Conservation (phyloP, 2,888 invertebrate species). For the Calameuta filiformis region DNA sequence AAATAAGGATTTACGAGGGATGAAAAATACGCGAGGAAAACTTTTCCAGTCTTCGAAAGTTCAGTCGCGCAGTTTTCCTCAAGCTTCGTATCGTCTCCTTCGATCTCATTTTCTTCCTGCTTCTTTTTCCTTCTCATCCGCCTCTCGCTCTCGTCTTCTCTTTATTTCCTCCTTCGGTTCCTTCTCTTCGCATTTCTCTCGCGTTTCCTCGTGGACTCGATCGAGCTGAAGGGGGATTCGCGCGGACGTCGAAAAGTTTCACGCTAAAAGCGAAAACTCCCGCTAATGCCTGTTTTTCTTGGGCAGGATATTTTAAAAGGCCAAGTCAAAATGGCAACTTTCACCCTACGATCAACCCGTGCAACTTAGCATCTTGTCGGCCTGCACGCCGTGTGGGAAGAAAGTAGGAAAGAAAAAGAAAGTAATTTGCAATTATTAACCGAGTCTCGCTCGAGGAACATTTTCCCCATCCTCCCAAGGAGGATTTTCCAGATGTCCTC, state of each 20-base stretch:
- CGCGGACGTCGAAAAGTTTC: slow-evolving; percentile 56
- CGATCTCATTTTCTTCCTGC: slow-evolving; percentile 11
- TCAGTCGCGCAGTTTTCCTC: slow-evolving; percentile 12
- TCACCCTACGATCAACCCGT: slow-evolving; percentile 15
- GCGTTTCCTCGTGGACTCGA: slow-evolving; percentile 22
- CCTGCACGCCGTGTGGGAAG: slow-evolving; percentile 31
- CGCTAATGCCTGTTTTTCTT: slow-evolving; percentile 67
- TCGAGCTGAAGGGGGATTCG: slow-evolving; percentile 39
- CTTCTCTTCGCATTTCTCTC: slow-evolving; percentile 22
- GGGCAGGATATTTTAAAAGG: slow-evolving; percentile 62
- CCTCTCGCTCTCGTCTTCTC: slow-evolving; percentile 15
- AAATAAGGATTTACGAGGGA: slow-evolving; percentile 66
- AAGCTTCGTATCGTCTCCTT: slow-evolving; percentile 11
- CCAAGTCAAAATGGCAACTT: slow-evolving; percentile 58
- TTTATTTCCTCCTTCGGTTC: background rate
- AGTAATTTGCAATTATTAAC: slow-evolving; percentile 62
- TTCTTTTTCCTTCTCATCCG: slow-evolving; percentile 22
- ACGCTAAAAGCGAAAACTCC: slow-evolving; percentile 65
- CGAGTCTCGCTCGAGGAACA: slow-evolving; percentile 23
- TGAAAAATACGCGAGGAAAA: slow-evolving; percentile 54
- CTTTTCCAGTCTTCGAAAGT: slow-evolving; percentile 2
- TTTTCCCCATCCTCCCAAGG: too few species aligned
- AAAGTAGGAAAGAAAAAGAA: slow-evolving; percentile 28
- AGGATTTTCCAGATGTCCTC: too few species aligned
- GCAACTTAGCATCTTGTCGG: slow-evolving; percentile 29